Conservation (phyloP, 1,140 invertebrate species). For the Tenebrio molitor region DNA sequence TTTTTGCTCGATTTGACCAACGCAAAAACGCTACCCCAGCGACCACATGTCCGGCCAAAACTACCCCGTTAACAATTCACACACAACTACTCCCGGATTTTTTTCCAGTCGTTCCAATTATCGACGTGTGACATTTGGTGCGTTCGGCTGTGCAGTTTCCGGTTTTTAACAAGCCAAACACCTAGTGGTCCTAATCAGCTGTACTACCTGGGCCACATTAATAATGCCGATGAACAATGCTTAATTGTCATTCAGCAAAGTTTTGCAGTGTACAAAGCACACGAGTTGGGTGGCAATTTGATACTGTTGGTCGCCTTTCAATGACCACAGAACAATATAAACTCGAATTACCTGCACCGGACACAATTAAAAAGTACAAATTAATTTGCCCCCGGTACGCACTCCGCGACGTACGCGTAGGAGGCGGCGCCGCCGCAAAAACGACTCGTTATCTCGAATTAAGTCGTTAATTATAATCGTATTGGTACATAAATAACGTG, state of each 20-base stretch:
- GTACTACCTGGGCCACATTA: slow-evolving; percentile 24
- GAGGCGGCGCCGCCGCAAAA: neutral
- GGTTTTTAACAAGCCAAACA: slow-evolving; percentile 30
- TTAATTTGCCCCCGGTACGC: slow-evolving; percentile 38
- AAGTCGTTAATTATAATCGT: slow-evolving; percentile 2
- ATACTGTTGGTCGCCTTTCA: slow-evolving; percentile 43
- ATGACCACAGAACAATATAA: slow-evolving; percentile 39
- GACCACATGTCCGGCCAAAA: slow-evolving; percentile 12
- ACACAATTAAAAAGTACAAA: slow-evolving; percentile 53
- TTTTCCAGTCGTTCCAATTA: slow-evolving; percentile 27
- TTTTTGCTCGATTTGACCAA: too few species aligned
- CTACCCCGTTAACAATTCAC: slow-evolving; percentile 35
- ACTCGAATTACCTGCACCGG: slow-evolving; percentile 46
- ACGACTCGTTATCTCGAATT: neutral
- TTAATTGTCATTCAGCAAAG: slow-evolving; percentile 36
- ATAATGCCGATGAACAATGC: slow-evolving; percentile 34
- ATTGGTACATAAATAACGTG: too few species aligned
- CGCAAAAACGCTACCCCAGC: neutral
- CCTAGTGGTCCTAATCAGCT: slow-evolving; percentile 33
- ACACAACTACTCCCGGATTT: slow-evolving; percentile 11
- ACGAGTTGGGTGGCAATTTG: slow-evolving; percentile 41
- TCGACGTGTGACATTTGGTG: slow-evolving; percentile 35
- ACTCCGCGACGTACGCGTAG: neutral
- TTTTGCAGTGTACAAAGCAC: slow-evolving; percentile 27
- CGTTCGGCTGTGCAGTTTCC: slow-evolving; percentile 15